A percentile compares a stretch with the other conserved stretches of the same genome.
phyloP scores from a whole-genome alignment of 2,888 invertebrate species.

The Morpho achilles region DNA sequence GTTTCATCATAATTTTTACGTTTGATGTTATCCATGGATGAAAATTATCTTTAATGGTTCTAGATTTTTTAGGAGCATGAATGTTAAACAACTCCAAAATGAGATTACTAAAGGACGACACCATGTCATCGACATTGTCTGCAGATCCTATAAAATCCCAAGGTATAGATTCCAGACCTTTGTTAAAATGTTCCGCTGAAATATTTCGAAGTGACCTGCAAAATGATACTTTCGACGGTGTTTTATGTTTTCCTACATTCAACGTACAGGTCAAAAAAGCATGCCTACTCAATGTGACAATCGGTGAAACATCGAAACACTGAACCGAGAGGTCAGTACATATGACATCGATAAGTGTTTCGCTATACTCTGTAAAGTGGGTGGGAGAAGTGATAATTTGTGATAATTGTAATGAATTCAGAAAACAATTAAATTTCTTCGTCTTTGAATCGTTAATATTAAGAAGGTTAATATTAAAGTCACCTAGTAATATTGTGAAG shows the following conservation, averaged over 20 bases:
- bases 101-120: neutral
- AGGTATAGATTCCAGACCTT: neutral
- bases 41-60: neutral
- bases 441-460: neutral
- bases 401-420: constrained; percentile 12
- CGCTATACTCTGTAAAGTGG: neutral
- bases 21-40: neutral
- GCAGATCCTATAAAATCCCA: neutral
- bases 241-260: constrained; percentile 8
- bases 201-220: neutral
- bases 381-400: constrained; percentile 7
- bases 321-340: constrained; percentile 16
- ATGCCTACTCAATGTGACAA: neutral
- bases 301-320: constrained; percentile 9
- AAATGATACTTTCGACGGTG: neutral
- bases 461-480: neutral
- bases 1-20: too few relatives aligned
- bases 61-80: constrained; percentile 1
- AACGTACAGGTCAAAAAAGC: neutral
- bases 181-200: neutral
- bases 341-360: constrained; percentile 22
- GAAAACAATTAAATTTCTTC: constrained; percentile 12
- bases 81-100: constrained; percentile 1
- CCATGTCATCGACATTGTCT: neutral
- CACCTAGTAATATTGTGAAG: too few relatives aligned